Evolutionary conservation across 2,113 vertebrate species (phyloP), one percentile per base, ranked within the genome.

Genomic region (Pterophyllum scalare): DNA sequence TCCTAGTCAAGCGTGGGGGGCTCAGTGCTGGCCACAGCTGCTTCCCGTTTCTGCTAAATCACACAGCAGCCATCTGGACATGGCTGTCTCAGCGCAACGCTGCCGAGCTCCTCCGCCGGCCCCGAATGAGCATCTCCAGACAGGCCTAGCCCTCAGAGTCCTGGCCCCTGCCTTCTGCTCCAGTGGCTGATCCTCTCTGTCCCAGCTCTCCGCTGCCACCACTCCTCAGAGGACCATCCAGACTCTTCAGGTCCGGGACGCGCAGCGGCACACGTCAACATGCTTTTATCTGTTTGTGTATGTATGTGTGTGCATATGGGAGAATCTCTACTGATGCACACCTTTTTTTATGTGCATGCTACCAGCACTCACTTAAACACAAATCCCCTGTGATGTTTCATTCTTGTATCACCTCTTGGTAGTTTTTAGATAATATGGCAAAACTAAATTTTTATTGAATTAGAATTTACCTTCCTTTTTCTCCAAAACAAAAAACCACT

Each of bases 21-120:
- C 94, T 88, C 83, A 86, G 79, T 59, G 14, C 95, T 92, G 95
- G 94, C 94, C 94, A 93, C 97, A 98, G 97, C 98, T 97, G 97
- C 96, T 97, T 98, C 96, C 96, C 96, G 93, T 96, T 96, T 95
- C 95, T 95, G 92, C 95, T 93, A 75, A 97, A 95, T 96, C 95
- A 95, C 94, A 92, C 93, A 94, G 92, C 90, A 89, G 89, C 96
- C 96, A 97, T 97, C 97, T 98, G 97, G 95, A 94, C 85, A 86
- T 89, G 90, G 91, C 90, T 90, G 95, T 95, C 94, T 94, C 93
- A 88, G 79, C 92, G 57, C 40, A 49, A 65, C 89, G 88, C 95
- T 94, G 88, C 95, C 93, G 95, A 96, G 96, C 93, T 96, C 94
- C 94, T 95, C 93, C 78, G 88, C 85, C 49, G 77, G 77, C 60